Evolutionary conservation across 2,888 invertebrate genomes (phyloP), one percentile per base, ranked within the genome.

Genomic region (Adelphocoris suturalis): DNA sequence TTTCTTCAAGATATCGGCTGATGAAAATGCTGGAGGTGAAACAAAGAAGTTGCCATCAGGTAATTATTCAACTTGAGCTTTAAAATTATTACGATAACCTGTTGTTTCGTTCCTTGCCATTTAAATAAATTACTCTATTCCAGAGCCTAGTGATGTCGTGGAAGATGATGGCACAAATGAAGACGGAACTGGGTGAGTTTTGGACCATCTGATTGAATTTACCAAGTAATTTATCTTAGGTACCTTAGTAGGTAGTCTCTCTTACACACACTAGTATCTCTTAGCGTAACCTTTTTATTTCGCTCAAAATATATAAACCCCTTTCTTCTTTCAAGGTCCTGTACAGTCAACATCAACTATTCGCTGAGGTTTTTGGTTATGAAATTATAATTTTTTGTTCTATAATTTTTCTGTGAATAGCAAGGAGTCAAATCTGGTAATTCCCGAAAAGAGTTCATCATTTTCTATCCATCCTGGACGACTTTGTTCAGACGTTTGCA

Each of bases 391-490:
- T 52, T 13, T 48, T 48, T 52, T 52, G 52, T 52, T 16, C n/a
- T 78, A 19, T 78, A 13, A n/a, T 19, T 85, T 85, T 57, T 47
- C 19, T 78, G n/a, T 78, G 23, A 14, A 75, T 84, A 89, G 90
- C 16, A 91, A 90, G 89, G 91, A 91, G 86, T 91, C 86, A 4
- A 91, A 91, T 92, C 95, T 97, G 92, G 96, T 97, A 90, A 97
- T 97, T 92, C 97, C 97, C 0, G 97, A 97, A 94, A 97, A 97
- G 93, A 97, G 97, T 0, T 97, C 97, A 12, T 97, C 97, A 0
- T 97, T 97, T 93, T 97, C 97, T 92, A 97, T 97, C 92, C 97
- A 97, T 93, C 97, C 97, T 0, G 97, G 96, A 0, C 94, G 97
- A 13, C 93, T 97, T 86, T 97, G 97, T 93, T 96, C 96, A 93